Conservation (phyloP, 2,797 vertebrate species). For the Myripristis murdjan region DNA sequence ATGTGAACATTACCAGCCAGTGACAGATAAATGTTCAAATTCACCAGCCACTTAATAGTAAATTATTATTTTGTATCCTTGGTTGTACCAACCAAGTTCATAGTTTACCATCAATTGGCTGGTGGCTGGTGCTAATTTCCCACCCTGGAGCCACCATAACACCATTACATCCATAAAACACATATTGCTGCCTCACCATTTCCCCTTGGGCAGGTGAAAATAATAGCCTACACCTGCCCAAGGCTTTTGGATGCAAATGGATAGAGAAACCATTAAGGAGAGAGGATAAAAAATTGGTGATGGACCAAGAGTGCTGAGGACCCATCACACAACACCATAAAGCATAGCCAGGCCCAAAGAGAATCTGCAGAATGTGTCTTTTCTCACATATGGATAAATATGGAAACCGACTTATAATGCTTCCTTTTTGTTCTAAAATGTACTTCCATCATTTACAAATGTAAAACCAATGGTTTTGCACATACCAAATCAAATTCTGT, state of each 20-base stretch:
- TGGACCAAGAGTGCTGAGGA: slow-evolving; percentile 14
- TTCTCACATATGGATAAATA: background rate
- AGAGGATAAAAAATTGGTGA: background rate
- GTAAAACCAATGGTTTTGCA: background rate
- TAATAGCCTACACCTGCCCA: background rate
- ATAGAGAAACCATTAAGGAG: slow-evolving; percentile 23
- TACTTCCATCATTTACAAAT: background rate
- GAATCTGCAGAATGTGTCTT: slow-evolving; percentile 41
- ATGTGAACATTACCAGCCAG: too few species aligned
- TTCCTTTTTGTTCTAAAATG: background rate
- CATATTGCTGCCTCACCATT: slow-evolving; percentile 9
- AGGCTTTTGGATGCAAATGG: slow-evolving; percentile 20
- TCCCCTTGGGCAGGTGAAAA: slow-evolving; percentile 3
- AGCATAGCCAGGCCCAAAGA: slow-evolving; percentile 31
- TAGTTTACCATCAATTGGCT: too few species aligned
- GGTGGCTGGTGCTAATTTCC: too few species aligned
- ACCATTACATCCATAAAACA: slow-evolving; percentile 38
- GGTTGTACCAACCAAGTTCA: too few species aligned
- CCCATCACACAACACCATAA: slow-evolving; percentile 19
- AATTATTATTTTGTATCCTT: too few species aligned
- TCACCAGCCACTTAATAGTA: too few species aligned
- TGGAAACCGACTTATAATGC: background rate
- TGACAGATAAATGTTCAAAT: too few species aligned
- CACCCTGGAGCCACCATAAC: too few species aligned
- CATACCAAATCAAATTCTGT: slow-evolving; percentile 28